These are phyloP conservation scores for Todiramphus chloris DNA, from an alignment of 2,113 vertebrate genomes.

Conservation along the genomic window DNA sequence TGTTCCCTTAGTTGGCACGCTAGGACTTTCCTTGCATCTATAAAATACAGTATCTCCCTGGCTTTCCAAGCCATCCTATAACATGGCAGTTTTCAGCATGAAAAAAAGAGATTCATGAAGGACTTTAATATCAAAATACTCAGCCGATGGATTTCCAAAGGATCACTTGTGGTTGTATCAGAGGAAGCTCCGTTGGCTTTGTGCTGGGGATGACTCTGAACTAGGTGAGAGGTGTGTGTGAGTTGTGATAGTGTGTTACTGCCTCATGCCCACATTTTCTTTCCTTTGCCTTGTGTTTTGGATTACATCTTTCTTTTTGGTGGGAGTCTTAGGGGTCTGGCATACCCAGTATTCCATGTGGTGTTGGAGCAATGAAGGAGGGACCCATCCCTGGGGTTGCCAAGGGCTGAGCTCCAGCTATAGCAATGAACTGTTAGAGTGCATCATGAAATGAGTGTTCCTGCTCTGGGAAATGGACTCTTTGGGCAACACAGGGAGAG, in stretches of 20 bases:
- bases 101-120: not conserved
- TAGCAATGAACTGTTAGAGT: not conserved
- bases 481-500: rapidly evolving
- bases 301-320: not conserved
- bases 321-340: not conserved
- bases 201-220: not conserved
- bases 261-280: not conserved
- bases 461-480: not conserved
- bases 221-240: not conserved
- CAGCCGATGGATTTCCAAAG: not conserved
- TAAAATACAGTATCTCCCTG: not conserved
- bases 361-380: not conserved
- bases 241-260: not conserved
- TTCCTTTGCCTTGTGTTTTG: not conserved
- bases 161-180: not conserved
- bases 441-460: not conserved
- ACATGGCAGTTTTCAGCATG: not conserved
- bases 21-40: not conserved
- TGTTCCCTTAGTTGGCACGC: rapidly evolving
- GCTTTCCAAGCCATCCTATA: not conserved
- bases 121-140: not conserved
- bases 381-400: not conserved
- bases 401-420: not conserved
- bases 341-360: rapidly evolving
- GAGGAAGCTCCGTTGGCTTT: not conserved